phyloP scores from a whole-genome alignment of 2,113 vertebrate genomes.

The Callaeas wilsoni region DNA sequence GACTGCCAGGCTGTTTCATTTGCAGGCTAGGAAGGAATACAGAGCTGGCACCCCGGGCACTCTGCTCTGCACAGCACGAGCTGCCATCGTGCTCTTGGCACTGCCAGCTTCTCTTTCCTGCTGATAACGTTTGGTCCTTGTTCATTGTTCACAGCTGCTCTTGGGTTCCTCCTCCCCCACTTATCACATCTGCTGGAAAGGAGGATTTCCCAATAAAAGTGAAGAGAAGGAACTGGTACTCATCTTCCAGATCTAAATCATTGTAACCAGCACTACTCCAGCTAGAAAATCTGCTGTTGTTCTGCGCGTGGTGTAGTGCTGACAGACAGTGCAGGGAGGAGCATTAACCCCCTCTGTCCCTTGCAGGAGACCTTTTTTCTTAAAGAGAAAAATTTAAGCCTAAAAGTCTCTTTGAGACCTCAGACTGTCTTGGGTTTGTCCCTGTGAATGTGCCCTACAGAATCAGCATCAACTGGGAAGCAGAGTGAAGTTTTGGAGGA shows the following conservation, averaged over 20 bases:
- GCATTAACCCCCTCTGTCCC: conserved; percentile 21
- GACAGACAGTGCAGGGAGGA: conserved; percentile 12
- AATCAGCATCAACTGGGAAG: neutral
- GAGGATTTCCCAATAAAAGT: conserved; percentile 39
- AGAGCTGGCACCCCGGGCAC: neutral
- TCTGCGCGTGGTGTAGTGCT: neutral
- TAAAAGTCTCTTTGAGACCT: neutral
- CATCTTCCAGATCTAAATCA: neutral
- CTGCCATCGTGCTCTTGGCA: neutral
- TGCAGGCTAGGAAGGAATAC: neutral
- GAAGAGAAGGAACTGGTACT: conserved; percentile 2
- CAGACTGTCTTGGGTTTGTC: neutral
- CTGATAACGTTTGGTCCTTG: neutral
- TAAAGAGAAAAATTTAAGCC: neutral
- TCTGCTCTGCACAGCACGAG: neutral
- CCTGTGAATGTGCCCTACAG: neutral
- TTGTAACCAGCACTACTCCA: neutral
- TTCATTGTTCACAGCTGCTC: conserved; percentile 34
- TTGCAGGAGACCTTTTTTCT: neutral
- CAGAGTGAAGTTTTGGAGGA: neutral
- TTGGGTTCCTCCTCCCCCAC: conserved; percentile 15
- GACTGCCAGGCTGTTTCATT: neutral
- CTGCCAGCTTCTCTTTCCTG: neutral
- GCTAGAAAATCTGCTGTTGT: neutral
- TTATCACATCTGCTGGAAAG: neutral